phyloP scores from a whole-genome alignment of 2,797 vertebrate species.

The Sebastes iracundus region DNA sequence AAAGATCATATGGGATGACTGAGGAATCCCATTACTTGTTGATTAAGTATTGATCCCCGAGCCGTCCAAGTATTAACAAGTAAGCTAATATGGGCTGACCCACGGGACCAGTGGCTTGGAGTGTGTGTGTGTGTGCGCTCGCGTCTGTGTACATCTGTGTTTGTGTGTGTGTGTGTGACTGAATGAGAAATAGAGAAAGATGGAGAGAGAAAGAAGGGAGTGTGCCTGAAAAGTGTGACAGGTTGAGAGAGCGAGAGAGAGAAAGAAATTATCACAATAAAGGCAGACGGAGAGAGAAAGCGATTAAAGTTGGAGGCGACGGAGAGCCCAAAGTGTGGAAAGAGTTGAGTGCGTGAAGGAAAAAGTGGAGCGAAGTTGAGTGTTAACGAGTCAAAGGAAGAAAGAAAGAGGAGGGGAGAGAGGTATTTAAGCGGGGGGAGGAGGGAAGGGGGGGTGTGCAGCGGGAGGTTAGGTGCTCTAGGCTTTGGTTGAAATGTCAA shows the following conservation, averaged over 20 bases:
- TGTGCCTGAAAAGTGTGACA: conserved; percentile 73
- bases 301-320: conserved; percentile 56
- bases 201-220: conserved; percentile 29
- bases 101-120: conserved; percentile 93
- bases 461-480: conserved; percentile 81
- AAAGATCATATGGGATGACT: conserved; percentile 99
- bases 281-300: conserved; percentile 53
- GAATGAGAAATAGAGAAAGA: conserved; percentile 33
- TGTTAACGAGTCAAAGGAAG: conserved; percentile 44
- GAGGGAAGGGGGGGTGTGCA: neutral
- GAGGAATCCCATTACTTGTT: conserved; percentile 99
- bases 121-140: conserved; percentile 45
- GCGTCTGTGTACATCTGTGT: conserved; percentile 43
- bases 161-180: neutral
- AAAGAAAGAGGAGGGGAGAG: conserved; percentile 22
- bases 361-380: conserved; percentile 40
- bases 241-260: conserved; percentile 40
- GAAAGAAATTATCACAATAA: conserved; percentile 65
- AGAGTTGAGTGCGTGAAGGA: conserved; percentile 30
- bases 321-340: conserved; percentile 15
- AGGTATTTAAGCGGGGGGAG: conserved; percentile 22
- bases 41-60: conserved; percentile 99
- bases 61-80: conserved; percentile 97
- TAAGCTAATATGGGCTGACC: conserved; percentile 99
- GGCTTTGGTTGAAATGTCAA: conserved; percentile 98